Base-by-base conservation (phyloP, 2,113 vertebrate genomes). In the Mustela nigripes region DNA sequence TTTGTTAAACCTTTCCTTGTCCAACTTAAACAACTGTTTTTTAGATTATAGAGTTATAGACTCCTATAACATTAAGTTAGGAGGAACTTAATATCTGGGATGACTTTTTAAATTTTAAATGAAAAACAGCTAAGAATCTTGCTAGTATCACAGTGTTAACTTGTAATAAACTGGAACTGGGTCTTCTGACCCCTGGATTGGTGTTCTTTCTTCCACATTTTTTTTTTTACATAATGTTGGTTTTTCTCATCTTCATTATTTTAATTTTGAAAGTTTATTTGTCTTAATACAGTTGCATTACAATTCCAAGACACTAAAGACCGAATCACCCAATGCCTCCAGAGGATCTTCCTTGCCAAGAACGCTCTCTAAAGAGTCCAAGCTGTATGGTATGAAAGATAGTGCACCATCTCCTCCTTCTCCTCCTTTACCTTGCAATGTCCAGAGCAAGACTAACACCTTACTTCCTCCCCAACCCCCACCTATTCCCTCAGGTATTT, bases 321-420 rank as follows among this genome's bases (percentile, higher is more conserved):
- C 99, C 0, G 99, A 99, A 89, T 99, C 99, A 0, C 99, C 99
- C 96, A 99, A 99, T 96, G 99, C 99, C 42, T 99, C 99, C 2
- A 99, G 99, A 56, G 99, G 99, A 98, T 99, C 99, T n/a, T 99
- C 99, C 28, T 99, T 99, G 98, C 99, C 99, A 94, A 99, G 99
- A 98, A 99, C 99, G 7, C 99, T 99, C 98, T 99, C 99, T 98
- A 99, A 99, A 99, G 99, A 99, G 98, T 99, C 99, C 97, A 99
- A 99, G 98, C 99, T 99, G 99, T 99, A 99, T 99, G 99, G 99
- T 99, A 99, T 99, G 99, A 99, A 99, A 99, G 99, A 99, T 95
- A 98, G 95, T 97, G 98, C 98, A 97, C 97, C 98, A 98, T 98
- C 99, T 98, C 98, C 97, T 98, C 98, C 99, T 98, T 58, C 97